A percentile compares a stretch with the other conserved stretches of the same genome.
Conservation (phyloP, 2,113 vertebrate species). For the pig (Sus scrofa) region T2T-Sscrofa CM000830.6:7081501-7082000, state of each 20-base stretch:
- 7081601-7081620: background rate
- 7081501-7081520: background rate
- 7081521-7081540: accelerated
- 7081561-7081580: accelerated
- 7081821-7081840: too few relatives aligned
- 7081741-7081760: background rate
- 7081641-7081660: background rate
- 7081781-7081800: background rate
- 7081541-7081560: background rate
- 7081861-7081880: too few relatives aligned
- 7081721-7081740: accelerated
- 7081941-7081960: accelerated
- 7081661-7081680: background rate
- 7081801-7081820: background rate
- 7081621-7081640: background rate
- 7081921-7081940: too few relatives aligned
- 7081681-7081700: background rate
- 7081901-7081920: too few relatives aligned
- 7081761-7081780: background rate
- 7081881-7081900: too few relatives aligned
- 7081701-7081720: background rate
- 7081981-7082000: accelerated
- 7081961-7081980: background rate
- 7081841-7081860: too few relatives aligned
- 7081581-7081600: background rate